Evolutionary conservation across 2,888 invertebrate genomes (phyloP).

Genomic region (Pollenia labialis): DNA sequence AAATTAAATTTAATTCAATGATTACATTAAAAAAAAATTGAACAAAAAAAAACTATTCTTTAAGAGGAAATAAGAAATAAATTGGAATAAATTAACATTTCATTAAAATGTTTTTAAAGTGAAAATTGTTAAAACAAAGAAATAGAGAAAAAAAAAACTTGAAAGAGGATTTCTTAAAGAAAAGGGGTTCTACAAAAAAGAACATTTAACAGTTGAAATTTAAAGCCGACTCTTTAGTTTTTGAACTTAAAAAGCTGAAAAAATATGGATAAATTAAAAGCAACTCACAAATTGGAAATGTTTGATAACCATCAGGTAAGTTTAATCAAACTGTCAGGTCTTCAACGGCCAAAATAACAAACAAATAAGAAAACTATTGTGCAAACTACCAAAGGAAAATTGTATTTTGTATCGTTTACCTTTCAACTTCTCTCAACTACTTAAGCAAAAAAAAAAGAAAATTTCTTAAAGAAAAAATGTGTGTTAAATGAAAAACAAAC

Average conservation of each 20-base stretch:
- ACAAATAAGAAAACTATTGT: slow-evolving; percentile 44
- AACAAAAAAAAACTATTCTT: background rate
- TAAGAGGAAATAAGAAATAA: background rate
- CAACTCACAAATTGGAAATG: slow-evolving; percentile 4
- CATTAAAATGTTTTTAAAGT: background rate
- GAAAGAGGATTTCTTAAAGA: background rate
- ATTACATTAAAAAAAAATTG: background rate
- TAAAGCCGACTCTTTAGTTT: too few species aligned
- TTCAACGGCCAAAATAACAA: background rate
- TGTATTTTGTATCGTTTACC: too few species aligned
- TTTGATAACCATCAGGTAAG: slow-evolving; percentile 35
- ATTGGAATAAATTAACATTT: slow-evolving; percentile 10
- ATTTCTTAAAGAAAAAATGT: background rate
- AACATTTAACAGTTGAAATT: too few species aligned
- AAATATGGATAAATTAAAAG: slow-evolving; percentile 31
- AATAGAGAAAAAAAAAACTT: background rate
- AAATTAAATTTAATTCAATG: background rate
- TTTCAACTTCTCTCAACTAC: background rate
- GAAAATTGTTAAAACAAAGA: background rate
- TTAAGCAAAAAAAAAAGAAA: background rate
- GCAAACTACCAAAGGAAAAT: slow-evolving; percentile 18
- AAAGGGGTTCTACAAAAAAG: background rate
- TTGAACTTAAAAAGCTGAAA: background rate
- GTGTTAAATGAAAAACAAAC: slow-evolving; percentile 30
- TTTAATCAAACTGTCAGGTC: slow-evolving; percentile 6